Evolutionary conservation across 2,113 vertebrate species (phyloP), one percentile per base, ranked within the genome.

Genomic region (Vidua chalybeata): DNA sequence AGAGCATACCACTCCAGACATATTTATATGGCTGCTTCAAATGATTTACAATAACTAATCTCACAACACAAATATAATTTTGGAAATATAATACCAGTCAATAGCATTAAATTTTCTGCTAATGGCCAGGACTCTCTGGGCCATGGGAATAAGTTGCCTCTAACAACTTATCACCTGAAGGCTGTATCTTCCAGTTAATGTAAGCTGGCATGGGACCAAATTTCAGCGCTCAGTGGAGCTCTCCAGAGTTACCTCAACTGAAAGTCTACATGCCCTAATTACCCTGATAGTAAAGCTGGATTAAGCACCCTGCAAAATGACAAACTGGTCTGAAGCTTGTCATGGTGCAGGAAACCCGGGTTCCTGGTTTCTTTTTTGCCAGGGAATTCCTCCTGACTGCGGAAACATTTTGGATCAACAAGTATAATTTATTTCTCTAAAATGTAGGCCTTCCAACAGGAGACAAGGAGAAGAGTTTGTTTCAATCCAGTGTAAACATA

Each of bases 21-120:
- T 96, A 84, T 96, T 96, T 94, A 93, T 94, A 71, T 63, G 73
- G 43, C 16, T 84, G 35, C 76, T 96, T 91, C 77, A 72, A 92
- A 77, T 93, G 52, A 95, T 95, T 95, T 96, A 94, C 49, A 75
- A 12, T 78, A 92, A 79, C 71, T 92, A 84, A 94, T 66, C 37
- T 52, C 4, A 6, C 56, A 96, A 77, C 41, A 77, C 58, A 72
- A 93, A 92, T 93, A 95, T 88, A 8, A 76, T 86, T 94, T 94
- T 84, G 72, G 66, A 93, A 95, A 86, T 80, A 91, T 46, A 69
- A 91, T 81, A 52, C 68, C 55, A 91, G 54, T 91, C 90, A 94
- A 96, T 82, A 89, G 51, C 71, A 45, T 28, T 89, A 93, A 91
- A 90, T 74, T 75, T 92, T 94, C 52, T 76, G 43, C 39, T 94